phyloP scores from a whole-genome alignment of 2,113 vertebrate genomes.

The Abramis brama region DNA sequence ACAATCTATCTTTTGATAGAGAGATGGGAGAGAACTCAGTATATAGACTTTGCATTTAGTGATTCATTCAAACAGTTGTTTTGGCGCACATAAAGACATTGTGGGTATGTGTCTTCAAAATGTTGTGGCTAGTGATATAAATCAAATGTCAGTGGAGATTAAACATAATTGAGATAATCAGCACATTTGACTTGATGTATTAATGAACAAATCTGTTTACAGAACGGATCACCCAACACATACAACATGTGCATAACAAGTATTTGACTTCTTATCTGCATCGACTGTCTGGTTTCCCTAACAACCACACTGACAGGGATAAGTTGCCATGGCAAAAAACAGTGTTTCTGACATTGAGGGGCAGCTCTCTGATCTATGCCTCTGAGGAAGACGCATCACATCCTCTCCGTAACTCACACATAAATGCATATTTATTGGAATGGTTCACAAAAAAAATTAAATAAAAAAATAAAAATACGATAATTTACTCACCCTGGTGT shows the following conservation, averaged over 20 bases:
- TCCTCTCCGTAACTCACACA: background rate
- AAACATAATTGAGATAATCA: too few species aligned
- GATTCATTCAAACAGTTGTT: background rate
- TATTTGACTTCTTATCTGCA: slow-evolving; percentile 20
- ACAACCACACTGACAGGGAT: slow-evolving; percentile 37
- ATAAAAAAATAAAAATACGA: background rate
- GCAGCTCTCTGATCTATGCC: background rate
- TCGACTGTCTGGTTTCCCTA: slow-evolving; percentile 36
- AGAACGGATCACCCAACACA: background rate
- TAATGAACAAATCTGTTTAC: too few species aligned
- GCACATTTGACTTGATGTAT: too few species aligned
- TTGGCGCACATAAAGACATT: too few species aligned
- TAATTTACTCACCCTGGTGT: background rate
- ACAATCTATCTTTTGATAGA: background rate
- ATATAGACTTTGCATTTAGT: background rate
- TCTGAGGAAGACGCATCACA: background rate
- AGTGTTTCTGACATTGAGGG: slow-evolving; percentile 33
- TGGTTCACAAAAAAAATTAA: background rate
- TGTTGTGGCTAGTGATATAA: too few species aligned
- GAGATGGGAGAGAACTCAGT: background rate
- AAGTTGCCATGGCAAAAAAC: slow-evolving; percentile 14
- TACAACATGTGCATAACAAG: background rate
- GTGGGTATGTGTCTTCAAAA: too few species aligned
- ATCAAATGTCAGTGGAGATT: too few species aligned
- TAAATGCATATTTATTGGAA: background rate